These are phyloP conservation scores for Altica lythri DNA, from an alignment of 2,888 invertebrate species.

Conservation along the genomic window DNA sequence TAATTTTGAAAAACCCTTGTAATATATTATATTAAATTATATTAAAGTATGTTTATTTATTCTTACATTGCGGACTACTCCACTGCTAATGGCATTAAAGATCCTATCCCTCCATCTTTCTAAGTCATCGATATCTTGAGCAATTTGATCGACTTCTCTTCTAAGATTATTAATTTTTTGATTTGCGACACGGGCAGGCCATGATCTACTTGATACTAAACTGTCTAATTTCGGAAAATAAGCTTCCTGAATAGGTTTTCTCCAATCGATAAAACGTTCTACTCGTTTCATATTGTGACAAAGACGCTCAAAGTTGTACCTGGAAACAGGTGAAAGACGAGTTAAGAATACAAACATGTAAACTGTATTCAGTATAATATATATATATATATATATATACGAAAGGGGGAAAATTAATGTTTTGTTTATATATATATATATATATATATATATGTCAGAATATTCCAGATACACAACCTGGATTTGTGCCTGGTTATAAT, in stretches of 20 bases:
- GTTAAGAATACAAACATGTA: too few species aligned
- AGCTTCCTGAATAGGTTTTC: slow-evolving; percentile 73
- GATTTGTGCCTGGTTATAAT: too few species aligned
- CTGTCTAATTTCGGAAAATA: slow-evolving; percentile 87
- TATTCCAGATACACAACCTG: too few species aligned
- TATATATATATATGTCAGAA: too few species aligned
- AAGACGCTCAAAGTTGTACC: slow-evolving; percentile 76
- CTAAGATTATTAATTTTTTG: slow-evolving; percentile 65
- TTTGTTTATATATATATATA: too few species aligned
- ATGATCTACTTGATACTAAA: slow-evolving; percentile 73
- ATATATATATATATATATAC: too few species aligned
- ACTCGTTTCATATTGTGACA: slow-evolving; percentile 72
- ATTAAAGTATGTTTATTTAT: too few species aligned
- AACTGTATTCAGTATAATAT: too few species aligned
- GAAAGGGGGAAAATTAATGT: too few species aligned
- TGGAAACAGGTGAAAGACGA: too few species aligned
- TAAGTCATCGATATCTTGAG: slow-evolving; percentile 70
- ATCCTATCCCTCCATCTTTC: slow-evolving; percentile 79
- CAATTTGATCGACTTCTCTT: slow-evolving; percentile 70
- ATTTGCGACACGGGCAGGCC: slow-evolving; percentile 71
- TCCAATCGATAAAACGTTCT: slow-evolving; percentile 67
- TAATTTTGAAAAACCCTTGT: too few species aligned
- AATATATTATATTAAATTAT: too few species aligned
- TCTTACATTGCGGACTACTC: slow-evolving; percentile 64
- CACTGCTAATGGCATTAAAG: slow-evolving; percentile 70